Conservation (phyloP, 2,888 invertebrate genomes). For the Cecidostiba fungosa region DNA sequence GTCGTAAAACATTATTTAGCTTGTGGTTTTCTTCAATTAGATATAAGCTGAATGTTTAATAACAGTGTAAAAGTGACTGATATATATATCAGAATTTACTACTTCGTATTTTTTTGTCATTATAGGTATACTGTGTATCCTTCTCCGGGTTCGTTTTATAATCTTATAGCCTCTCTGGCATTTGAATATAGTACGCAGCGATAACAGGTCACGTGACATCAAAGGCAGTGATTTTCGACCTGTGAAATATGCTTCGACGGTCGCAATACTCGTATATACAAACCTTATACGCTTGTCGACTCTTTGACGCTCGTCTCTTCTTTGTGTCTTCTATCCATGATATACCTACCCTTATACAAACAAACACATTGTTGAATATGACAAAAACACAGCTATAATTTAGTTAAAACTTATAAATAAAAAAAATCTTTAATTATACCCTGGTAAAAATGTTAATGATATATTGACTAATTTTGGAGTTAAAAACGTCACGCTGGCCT, state of each 20-base stretch:
- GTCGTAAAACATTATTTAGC: too few species aligned
- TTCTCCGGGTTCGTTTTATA: background rate
- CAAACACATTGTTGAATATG: background rate
- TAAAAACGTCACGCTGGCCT: too few species aligned
- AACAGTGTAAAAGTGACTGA: too few species aligned
- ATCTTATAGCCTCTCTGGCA: background rate
- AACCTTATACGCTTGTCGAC: background rate
- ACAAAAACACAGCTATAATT: background rate
- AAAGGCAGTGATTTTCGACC: background rate
- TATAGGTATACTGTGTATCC: background rate
- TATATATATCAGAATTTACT: background rate
- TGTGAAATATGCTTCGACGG: background rate
- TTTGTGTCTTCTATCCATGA: background rate
- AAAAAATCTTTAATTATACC: too few species aligned
- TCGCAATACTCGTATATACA: background rate
- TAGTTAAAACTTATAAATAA: background rate
- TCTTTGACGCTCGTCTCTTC: background rate
- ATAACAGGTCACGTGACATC: background rate
- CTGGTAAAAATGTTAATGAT: too few species aligned
- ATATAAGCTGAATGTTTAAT: too few species aligned
- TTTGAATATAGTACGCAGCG: background rate
- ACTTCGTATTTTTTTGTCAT: background rate
- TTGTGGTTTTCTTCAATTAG: too few species aligned
- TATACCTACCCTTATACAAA: background rate
- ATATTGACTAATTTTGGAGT: too few species aligned